Evolutionary conservation across 1,140 invertebrate genomes (phyloP), one percentile per base, ranked within the genome.

Genomic region (Zaprionus inermis): DNA sequence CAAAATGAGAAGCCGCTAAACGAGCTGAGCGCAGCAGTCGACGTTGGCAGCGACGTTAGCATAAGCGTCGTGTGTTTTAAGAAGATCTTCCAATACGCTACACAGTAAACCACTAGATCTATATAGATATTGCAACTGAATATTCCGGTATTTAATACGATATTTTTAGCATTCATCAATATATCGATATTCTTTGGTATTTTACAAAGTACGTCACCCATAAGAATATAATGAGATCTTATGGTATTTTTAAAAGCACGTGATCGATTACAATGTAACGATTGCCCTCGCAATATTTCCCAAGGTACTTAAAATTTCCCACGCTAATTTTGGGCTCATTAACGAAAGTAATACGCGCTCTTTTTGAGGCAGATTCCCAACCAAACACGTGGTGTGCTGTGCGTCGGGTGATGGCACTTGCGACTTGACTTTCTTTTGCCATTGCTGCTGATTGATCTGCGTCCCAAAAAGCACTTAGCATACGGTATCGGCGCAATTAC

Each of bases 1-100:
- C 79, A 81, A 81, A 81, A 81, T 84, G 75, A 78, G 56, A 74
- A 78, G 56, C 71, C 63, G 58, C 64, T 63, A 73, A 75, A 78
- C 76, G 41, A 64, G 76, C 72, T 65, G 72, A 46, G 49, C 69
- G 73, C 49, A 24, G 46, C 46, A 30, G 46, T 32, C 30, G 61
- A 36, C 73, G 52, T 51, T 44, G 70, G 28, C 38, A 56, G 16
- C 11, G n/a, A 18, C 51, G 22, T 24, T n/a, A 28, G 24, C 34
- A 24, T 20, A n/a, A 22, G 11, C 49, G 20, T 11, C 51, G 55
- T 41, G 36, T 73, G 60, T 49, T 55, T 67, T 64, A 28, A 55
- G 57, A 54, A 72, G 51, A 64, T 74, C 60, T 77, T 77, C 18
- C 64, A 38, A 69, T 77, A 55, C 75, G 56, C 76, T 78, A 75